Evolutionary conservation across 2,888 invertebrate genomes (phyloP), one percentile per base, ranked within the genome.

Genomic region (Coelogynopora nodosa): DNA sequence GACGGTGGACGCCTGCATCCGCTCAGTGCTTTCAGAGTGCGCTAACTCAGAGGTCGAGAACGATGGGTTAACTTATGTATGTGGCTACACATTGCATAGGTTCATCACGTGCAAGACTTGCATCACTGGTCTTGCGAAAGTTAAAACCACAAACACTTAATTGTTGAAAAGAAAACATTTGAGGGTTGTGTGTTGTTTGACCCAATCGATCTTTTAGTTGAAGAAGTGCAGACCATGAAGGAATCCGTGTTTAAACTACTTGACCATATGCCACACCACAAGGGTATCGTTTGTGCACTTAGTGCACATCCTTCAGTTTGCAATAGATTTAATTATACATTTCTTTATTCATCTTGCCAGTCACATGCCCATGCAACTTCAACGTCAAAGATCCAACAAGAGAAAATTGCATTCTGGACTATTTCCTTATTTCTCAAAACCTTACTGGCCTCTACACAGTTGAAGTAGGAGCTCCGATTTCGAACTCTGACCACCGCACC

Each of bases 171-270:
- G 5, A 49, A 49, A 49, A 49, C 49, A 49, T 49, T 49, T 18
- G 18, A 49, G 5, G 49, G 49, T 49, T 49, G 74, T 74, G 74
- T 74, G 74, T 74, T 74, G 27, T 74, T 74, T 74, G 74, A 74
- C 74, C 74, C 74, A 13, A 23, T 74, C 5, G 74, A 74, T 74
- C 5, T 74, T 74, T 74, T 74, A 74, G 74, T 74, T 26, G 74
- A 74, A 74, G 74, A 74, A 74, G 74, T 74, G 74, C 74, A 74
- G 74, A 74, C 74, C 74, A 74, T 74, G 74, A 74, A 74, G 23
- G 74, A 74, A 74, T 74, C 74, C 74, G 74, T 74, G 74, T 74
- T 74, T 5, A 74, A 23, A 74, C 10, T 13, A 23, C 74, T 74
- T 5, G 74, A 74, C 23, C 74, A 74, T 74, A 74, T 74, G 23